Evolutionary conservation across 1,140 invertebrate genomes (phyloP).

Genomic region (Drosophila sproati): DNA sequence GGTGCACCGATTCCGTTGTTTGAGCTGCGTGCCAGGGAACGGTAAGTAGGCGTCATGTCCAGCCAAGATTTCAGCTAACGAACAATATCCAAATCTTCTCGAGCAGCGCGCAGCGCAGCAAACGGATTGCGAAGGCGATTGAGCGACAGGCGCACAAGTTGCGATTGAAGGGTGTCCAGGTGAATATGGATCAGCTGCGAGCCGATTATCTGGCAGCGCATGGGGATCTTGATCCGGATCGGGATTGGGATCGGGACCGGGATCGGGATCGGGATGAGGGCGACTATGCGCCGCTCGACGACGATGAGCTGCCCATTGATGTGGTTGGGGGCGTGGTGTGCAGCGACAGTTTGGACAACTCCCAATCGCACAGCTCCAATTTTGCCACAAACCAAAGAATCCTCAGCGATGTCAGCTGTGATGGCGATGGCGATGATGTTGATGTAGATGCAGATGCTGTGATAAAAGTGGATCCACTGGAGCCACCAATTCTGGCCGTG

Average conservation of each 20-base stretch:
- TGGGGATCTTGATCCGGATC: slow-evolving; percentile 85
- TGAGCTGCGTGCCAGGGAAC: slow-evolving; percentile 95
- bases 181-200: slow-evolving; percentile 93
- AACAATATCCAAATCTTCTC: neutral
- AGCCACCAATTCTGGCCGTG: neutral
- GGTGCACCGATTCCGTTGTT: slow-evolving; percentile 98
- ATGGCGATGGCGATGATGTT: slow-evolving; percentile 43
- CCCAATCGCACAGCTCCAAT: slow-evolving; percentile 86
- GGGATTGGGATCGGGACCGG: slow-evolving; percentile 85
- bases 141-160: slow-evolving; percentile 96
- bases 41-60: slow-evolving; percentile 81
- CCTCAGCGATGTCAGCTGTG: slow-evolving; percentile 83
- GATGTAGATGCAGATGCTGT: slow-evolving; percentile 53
- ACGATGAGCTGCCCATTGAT: slow-evolving; percentile 86
- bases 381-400: slow-evolving; percentile 84
- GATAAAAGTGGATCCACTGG: slow-evolving; percentile 1
- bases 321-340: slow-evolving; percentile 84
- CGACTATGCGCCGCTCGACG: slow-evolving; percentile 74
- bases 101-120: slow-evolving; percentile 91
- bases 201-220: slow-evolving; percentile 90
- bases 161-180: slow-evolving; percentile 94
- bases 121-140: slow-evolving; percentile 96
- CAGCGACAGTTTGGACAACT: slow-evolving; percentile 87
- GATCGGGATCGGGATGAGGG: slow-evolving; percentile 86
- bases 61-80: neutral